Evolutionary conservation across 2,888 invertebrate genomes (phyloP).

Genomic region (Pollenia labialis): DNA sequence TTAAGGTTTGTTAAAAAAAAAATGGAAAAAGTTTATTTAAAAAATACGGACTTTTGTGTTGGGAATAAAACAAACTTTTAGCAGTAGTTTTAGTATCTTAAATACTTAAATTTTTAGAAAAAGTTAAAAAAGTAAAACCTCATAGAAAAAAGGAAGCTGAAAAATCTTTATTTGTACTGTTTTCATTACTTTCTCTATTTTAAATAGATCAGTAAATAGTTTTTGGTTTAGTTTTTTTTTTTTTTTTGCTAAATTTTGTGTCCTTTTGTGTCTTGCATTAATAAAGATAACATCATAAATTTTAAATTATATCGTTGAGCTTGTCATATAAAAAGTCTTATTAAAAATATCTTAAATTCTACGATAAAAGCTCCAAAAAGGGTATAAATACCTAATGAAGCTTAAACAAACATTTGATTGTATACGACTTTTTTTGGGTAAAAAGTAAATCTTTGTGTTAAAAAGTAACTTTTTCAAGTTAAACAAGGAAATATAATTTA

Average conservation of each 20-base stretch:
- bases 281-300: slow-evolving; percentile 54
- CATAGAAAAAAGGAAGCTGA: too few relatives aligned
- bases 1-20: not conserved
- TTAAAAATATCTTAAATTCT: too few relatives aligned
- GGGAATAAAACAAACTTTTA: slow-evolving; percentile 12
- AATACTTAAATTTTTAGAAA: slow-evolving; percentile 25
- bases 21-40: not conserved
- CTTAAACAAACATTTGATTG: too few relatives aligned
- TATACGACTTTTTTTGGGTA: too few relatives aligned
- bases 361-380: too few relatives aligned
- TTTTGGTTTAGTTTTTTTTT: not conserved
- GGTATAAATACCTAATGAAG: too few relatives aligned
- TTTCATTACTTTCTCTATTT: slow-evolving; percentile 23
- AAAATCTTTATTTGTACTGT: not conserved
- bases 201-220: slow-evolving; percentile 63
- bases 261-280: not conserved
- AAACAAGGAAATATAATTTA: too few relatives aligned
- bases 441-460: too few relatives aligned
- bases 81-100: slow-evolving; percentile 30
- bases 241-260: not conserved
- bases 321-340: not conserved
- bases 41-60: slow-evolving; percentile 17
- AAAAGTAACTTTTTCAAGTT: too few relatives aligned
- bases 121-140: too few relatives aligned
- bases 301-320: slow-evolving; percentile 43